These are phyloP conservation scores for Phylloscopus trochiloides DNA, from an alignment of 2,113 vertebrate genomes.

Conservation along the genomic window DNA sequence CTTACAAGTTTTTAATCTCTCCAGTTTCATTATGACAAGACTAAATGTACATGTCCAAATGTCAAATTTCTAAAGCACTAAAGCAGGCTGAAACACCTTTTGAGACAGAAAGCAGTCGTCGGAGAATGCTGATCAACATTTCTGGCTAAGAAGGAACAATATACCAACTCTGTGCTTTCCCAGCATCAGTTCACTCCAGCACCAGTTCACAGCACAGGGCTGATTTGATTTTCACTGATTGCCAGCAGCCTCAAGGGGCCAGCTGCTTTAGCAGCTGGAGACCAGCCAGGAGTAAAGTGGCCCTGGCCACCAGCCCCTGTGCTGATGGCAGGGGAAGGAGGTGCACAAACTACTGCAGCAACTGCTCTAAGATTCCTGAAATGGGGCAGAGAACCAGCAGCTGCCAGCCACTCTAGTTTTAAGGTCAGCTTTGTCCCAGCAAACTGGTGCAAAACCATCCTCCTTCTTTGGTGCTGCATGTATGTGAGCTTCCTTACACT, in stretches of 20 bases:
- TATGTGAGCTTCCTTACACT: background rate
- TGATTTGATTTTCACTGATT: constrained; percentile 45
- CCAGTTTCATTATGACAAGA: background rate
- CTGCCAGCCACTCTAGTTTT: background rate
- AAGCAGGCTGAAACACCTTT: background rate
- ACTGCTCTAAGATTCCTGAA: background rate
- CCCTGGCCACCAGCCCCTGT: background rate
- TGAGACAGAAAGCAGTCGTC: background rate
- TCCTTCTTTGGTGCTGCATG: background rate
- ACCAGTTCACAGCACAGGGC: background rate
- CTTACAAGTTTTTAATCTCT: background rate
- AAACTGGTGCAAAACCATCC: background rate
- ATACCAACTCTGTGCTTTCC: background rate
- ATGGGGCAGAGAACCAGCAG: background rate
- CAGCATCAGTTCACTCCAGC: constrained; percentile 20
- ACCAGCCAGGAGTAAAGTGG: constrained; percentile 32
- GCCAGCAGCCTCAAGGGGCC: background rate
- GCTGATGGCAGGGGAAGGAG: background rate
- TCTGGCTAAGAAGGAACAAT: background rate
- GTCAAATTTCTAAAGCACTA: background rate
- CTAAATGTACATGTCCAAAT: background rate
- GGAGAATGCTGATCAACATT: background rate
- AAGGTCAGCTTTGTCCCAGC: background rate
- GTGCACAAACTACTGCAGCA: background rate
- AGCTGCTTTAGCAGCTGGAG: constrained; percentile 21